These are phyloP conservation scores for Mionectes macconnelli DNA, from an alignment of 2,113 vertebrate species.

Conservation along the genomic window DNA sequence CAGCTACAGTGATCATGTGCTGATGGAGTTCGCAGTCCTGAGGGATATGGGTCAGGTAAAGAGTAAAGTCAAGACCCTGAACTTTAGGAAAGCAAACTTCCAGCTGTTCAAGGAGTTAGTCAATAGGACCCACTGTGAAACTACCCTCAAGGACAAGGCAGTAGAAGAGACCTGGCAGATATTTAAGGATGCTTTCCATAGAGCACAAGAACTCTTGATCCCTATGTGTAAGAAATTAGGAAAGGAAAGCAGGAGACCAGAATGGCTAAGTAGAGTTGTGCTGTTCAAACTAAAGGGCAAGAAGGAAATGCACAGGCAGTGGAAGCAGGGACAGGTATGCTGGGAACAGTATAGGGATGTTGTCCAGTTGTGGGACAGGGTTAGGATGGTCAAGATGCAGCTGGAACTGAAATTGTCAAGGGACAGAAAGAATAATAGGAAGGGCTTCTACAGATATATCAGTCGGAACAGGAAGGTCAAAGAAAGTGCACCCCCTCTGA, in stretches of 20 bases:
- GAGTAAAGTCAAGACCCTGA: neutral
- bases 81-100: neutral
- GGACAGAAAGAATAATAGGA: neutral
- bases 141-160: neutral
- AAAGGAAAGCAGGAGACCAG: neutral
- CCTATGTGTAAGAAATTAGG: neutral
- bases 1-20: neutral
- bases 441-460: neutral
- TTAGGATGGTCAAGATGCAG: neutral
- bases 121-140: neutral
- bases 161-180: neutral
- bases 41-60: neutral
- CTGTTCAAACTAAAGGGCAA: neutral
- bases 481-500: neutral
- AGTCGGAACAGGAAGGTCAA: neutral
- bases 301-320: neutral
- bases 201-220: neutral
- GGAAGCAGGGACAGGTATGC: neutral
- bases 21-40: neutral
- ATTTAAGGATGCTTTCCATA: neutral
- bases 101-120: neutral
- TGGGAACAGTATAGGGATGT: neutral
- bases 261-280: neutral
- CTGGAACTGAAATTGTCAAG: neutral
- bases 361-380: neutral